Evolutionary conservation across 2,888 invertebrate genomes (phyloP), one percentile per base, ranked within the genome.

Genomic region (Anodontia alba): DNA sequence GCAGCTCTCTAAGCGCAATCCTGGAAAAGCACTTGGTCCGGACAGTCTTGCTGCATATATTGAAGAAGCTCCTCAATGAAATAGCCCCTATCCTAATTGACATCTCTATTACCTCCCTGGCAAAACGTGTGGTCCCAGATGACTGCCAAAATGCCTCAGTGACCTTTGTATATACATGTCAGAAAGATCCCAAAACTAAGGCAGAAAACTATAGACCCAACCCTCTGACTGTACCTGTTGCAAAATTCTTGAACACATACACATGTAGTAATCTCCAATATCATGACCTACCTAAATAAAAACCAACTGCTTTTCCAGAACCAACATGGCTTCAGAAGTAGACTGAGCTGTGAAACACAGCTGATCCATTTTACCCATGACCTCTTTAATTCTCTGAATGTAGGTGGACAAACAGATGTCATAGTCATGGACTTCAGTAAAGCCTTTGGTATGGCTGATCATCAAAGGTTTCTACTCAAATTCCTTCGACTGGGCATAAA

Each of bases 381-480:
- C 29, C n/a, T n/a, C n/a, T n/a, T n/a, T n/a, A n/a, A n/a, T n/a
- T n/a, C n/a, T n/a, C n/a, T n/a, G n/a, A n/a, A n/a, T n/a, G n/a
- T n/a, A n/a, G n/a, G n/a, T n/a, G n/a, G n/a, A n/a, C n/a, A n/a
- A n/a, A n/a, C n/a, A n/a, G n/a, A n/a, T n/a, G n/a, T n/a, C n/a
- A n/a, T n/a, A n/a, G n/a, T n/a, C n/a, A n/a, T n/a, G n/a, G n/a
- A n/a, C n/a, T n/a, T n/a, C n/a, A n/a, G n/a, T n/a, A n/a, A n/a
- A n/a, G n/a, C n/a, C n/a, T n/a, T 51, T 51, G 51, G n/a, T 51
- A 51, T 7, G 20, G 51, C n/a, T 7, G 51, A 51, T n/a, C 51
- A 51, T 51, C 51, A 51, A 51, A 51, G 51, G 51, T 20, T 51
- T n/a, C n/a, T 51, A n/a, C 51, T 51, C 15, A 51, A 51, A n/a